Base-by-base conservation (phyloP, 2,888 invertebrate genomes). In the Cylloceria caligata region DNA sequence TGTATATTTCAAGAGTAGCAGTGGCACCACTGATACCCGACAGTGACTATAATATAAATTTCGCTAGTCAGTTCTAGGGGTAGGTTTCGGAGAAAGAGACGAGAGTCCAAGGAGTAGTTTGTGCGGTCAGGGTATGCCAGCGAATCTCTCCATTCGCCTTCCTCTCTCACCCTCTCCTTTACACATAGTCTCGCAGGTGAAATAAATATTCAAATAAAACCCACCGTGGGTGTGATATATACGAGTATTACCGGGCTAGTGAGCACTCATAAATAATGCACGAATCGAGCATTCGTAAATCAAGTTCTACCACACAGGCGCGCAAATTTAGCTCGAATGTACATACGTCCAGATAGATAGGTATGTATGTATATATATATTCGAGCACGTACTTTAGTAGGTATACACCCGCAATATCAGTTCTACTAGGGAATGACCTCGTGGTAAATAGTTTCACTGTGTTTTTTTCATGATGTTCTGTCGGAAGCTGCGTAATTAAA, bases 231-330 rank as follows among this genome's bases (percentile, higher is more conserved):
- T 55, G 62, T 68, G 72, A 77, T 73, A 67, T 68, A 77, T 64
- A 68, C 62, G 52, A 39, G 62, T 81, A 81, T 76, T 81, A 76
- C 76, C 80, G 71, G 47, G 45, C 62, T 64, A 68, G 52, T 69
- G 68, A 77, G 73, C 45, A 45, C 52, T 73, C 77, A 81, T 81
- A 81, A 81, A 81, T 81, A 77, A 77, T 81, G 60, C 72, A 73
- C 62, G 77, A 68, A 68, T 77, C 60, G 72, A 68, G 80, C 5
- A 64, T 81, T 77, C 81, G 81, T 81, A 81, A 81, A 81, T 77
- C 81, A 77, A 73, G 36, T 68, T 11, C 45, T 55, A 73, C 27
- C 77, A 55, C 52, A 60, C 47, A 24, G 13, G 55, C 60, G 27
- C 49, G 39, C 57, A 49, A 80, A 75, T 75, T 65, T 27, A 45